Percentiles rank a stretch among this genome's conserved stretches.
Conservation (phyloP, 2,797 vertebrate species). For the Natrix natrix region DNA sequence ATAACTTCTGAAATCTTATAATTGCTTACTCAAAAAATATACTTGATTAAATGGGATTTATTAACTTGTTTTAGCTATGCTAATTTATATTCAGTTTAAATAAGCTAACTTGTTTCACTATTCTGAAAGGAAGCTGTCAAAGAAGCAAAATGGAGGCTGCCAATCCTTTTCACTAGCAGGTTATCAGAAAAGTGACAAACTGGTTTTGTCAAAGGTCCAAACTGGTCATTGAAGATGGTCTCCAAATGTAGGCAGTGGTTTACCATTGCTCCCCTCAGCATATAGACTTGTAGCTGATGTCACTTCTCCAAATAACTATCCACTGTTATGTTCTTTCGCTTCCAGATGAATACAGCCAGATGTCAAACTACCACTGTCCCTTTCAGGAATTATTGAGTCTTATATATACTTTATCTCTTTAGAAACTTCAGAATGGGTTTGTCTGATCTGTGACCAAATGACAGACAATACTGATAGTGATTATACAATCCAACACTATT, state of each 20-base stretch:
- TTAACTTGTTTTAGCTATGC: not conserved
- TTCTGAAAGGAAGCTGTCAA: not conserved
- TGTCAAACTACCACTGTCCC: not conserved
- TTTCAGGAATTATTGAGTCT: not conserved
- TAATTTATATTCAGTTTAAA: not conserved
- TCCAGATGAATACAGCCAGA: not conserved
- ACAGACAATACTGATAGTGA: not conserved
- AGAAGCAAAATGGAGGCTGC: not conserved
- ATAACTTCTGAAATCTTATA: not conserved
- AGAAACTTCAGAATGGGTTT: not conserved
- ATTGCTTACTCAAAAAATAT: not conserved
- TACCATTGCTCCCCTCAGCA: not conserved
- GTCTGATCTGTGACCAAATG: not conserved
- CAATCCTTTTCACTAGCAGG: not conserved
- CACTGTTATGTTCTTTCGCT: not conserved
- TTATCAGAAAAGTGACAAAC: not conserved
- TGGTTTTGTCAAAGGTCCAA: not conserved
- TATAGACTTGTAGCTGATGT: not conserved
- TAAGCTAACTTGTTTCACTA: not conserved
- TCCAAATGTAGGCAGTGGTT: not conserved
- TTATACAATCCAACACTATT: not conserved
- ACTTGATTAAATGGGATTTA: not conserved
- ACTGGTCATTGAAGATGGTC: not conserved
- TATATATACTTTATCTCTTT: not conserved
- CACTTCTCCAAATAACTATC: not conserved